phyloP scores from a whole-genome alignment of 2,797 vertebrate species.

The Trachurus trachurus region DNA sequence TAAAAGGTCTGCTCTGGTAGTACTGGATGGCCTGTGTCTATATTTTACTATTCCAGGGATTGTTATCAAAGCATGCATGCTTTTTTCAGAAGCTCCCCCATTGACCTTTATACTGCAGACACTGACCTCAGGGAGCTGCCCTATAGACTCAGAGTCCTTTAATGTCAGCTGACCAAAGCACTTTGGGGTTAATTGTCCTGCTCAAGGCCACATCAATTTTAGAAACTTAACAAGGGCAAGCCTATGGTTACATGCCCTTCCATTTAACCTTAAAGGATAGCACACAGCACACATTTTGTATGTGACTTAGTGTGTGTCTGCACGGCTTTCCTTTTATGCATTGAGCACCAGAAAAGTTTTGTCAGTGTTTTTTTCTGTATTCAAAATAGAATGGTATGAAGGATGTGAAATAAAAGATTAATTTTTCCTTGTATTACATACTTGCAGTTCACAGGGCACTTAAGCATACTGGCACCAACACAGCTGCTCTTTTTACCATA shows the following conservation, averaged over 20 bases:
- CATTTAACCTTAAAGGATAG: conserved; percentile 17
- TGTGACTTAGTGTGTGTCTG: not conserved
- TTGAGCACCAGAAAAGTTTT: not conserved
- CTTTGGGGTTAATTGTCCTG: conserved; percentile 38
- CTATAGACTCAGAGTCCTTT: conserved; percentile 29
- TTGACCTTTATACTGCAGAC: conserved; percentile 30
- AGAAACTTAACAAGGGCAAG: conserved; percentile 15
- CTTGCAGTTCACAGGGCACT: not conserved
- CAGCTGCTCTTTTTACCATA: conserved; percentile 5
- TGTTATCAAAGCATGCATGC: conserved; percentile 7
- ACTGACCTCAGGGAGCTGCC: conserved; percentile 15
- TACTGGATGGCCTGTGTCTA: conserved; percentile 4
- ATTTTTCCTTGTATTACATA: not conserved
- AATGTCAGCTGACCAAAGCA: conserved; percentile 30
- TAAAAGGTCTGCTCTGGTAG: conserved; percentile 31
- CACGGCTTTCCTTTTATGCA: not conserved
- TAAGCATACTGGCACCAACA: not conserved
- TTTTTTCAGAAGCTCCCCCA: conserved; percentile 9
- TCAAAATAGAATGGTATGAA: not conserved
- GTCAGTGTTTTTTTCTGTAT: not conserved
- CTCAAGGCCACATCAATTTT: conserved; percentile 43
- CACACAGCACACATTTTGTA: not conserved
- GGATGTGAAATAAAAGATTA: not conserved
- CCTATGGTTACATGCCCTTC: conserved; percentile 2
- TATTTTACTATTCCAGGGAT: conserved; percentile 28